These are phyloP conservation scores for Halcyon smyrnensis DNA, from an alignment of 2,797 vertebrate species.

Conservation along the genomic window DNA sequence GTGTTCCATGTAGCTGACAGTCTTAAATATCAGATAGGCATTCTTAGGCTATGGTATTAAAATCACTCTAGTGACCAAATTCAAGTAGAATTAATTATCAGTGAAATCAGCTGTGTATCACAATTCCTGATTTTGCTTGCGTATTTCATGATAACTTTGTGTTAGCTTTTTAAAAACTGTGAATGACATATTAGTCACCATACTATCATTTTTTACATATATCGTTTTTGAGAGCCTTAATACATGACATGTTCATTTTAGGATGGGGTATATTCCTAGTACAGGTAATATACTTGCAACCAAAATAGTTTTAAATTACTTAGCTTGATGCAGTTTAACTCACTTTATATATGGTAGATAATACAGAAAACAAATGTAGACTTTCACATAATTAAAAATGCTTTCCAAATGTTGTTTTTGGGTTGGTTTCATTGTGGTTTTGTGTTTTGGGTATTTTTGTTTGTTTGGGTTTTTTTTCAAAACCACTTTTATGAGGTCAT, in stretches of 20 bases:
- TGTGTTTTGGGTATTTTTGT: not conserved
- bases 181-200: not conserved
- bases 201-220: not conserved
- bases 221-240: not conserved
- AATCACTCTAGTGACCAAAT: not conserved
- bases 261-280: not conserved
- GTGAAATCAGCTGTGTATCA: not conserved
- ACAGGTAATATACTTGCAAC: not conserved
- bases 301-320: not conserved
- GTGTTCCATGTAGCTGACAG: not conserved
- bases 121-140: not conserved
- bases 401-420: slow-evolving; percentile 3
- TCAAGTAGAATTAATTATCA: not conserved
- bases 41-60: not conserved
- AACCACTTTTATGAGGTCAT: slow-evolving; percentile 76
- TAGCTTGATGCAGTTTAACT: slow-evolving; percentile 9
- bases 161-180: not conserved
- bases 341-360: not conserved
- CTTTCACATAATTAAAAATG: slow-evolving; percentile 1
- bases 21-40: not conserved
- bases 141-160: not conserved
- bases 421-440: not conserved
- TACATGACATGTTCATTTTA: not conserved
- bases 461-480: not conserved
- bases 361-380: not conserved